Percentiles rank a stretch among this genome's conserved stretches.
Evolutionary conservation across 2,797 vertebrate species (phyloP).

Genomic region (Moxostoma hubbsi): DNA sequence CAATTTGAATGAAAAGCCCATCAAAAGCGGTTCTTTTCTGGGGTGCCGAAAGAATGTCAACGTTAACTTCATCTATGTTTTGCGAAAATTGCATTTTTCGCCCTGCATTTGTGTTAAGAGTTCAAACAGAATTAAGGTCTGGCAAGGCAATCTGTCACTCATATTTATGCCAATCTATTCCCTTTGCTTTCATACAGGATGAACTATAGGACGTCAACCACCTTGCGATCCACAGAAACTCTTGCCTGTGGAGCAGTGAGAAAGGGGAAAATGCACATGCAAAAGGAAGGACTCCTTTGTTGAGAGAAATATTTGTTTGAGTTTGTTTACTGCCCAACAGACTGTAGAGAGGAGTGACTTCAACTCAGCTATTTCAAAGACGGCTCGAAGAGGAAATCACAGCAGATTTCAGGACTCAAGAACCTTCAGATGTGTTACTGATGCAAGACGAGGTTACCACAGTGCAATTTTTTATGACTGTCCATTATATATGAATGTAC

Average conservation of each 20-base stretch:
- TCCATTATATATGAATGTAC: constrained; percentile 41
- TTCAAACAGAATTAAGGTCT: no score
- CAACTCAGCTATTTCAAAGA: constrained; percentile 15
- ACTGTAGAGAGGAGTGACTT: constrained; percentile 13
- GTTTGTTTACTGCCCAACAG: constrained; percentile 41
- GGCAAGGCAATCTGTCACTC: no score
- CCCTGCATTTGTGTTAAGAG: no score
- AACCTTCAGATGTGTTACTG: constrained; percentile 17
- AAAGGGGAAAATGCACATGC: constrained; percentile 22
- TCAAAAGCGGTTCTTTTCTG: no score
- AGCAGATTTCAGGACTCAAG: not conserved
- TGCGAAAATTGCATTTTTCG: no score
- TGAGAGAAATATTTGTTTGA: constrained; percentile 18
- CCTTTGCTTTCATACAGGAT: constrained; percentile 62
- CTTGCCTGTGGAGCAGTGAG: not conserved
- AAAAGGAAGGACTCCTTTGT: constrained; percentile 22
- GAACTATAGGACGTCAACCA: constrained; percentile 70
- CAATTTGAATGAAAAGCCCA: no score
- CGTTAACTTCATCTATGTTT: no score
- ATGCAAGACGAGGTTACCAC: constrained; percentile 22
- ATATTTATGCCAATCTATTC: not conserved
- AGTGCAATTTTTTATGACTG: constrained; percentile 28
- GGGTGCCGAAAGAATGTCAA: no score
- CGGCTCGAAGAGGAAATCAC: not conserved
- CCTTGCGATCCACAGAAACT: constrained; percentile 33